Evolutionary conservation across 2,113 vertebrate genomes (phyloP).

Genomic region (Rallus limicola): DNA sequence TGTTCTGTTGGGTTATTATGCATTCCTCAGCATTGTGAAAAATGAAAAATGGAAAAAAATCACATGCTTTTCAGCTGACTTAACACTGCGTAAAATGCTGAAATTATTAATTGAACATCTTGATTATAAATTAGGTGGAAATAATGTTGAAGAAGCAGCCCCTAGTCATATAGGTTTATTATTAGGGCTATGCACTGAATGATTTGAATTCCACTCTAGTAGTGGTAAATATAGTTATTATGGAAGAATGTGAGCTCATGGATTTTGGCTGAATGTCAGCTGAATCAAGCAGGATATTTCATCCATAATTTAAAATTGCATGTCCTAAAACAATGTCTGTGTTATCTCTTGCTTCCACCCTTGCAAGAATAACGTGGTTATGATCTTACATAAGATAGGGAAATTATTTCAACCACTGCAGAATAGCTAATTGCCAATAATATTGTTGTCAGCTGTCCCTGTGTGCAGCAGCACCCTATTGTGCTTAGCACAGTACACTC

Average conservation of each 20-base stretch:
- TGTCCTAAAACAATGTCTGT: constrained; percentile 60
- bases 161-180: constrained; percentile 78
- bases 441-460: not conserved
- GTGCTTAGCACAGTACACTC: not conserved
- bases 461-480: not conserved
- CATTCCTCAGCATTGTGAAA: constrained; percentile 78
- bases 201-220: constrained; percentile 72
- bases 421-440: constrained; percentile 48
- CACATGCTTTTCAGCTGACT: constrained; percentile 83
- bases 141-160: constrained; percentile 84
- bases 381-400: constrained; percentile 39
- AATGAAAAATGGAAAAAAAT: constrained; percentile 79
- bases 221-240: constrained; percentile 78
- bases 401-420: constrained; percentile 34
- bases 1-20: constrained; percentile 76
- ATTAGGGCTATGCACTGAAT: constrained; percentile 71
- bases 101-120: constrained; percentile 86
- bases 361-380: not conserved
- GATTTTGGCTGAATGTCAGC: constrained; percentile 74
- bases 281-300: constrained; percentile 67
- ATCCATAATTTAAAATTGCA: constrained; percentile 58
- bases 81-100: constrained; percentile 79
- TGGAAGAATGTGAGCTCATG: constrained; percentile 41
- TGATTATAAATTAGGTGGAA: constrained; percentile 86
- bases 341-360: constrained; percentile 39